These are phyloP conservation scores for Acanthaster planci DNA, from an alignment of 35 echinoderm and acorn worm species.

Conservation along the genomic window DNA sequence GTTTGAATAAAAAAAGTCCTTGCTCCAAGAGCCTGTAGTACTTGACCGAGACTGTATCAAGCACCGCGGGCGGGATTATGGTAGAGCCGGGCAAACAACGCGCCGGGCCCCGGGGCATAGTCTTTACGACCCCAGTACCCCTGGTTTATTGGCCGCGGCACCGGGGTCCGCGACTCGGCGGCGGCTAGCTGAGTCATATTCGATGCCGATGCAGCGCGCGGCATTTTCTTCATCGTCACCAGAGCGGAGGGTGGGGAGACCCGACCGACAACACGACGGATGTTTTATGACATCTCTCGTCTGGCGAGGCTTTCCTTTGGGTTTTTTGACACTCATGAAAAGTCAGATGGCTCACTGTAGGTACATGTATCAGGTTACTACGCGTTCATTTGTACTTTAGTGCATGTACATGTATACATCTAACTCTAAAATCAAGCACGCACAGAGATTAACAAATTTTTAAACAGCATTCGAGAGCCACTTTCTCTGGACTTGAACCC, in stretches of 20 bases:
- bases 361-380: too few relatives aligned
- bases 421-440: too few relatives aligned
- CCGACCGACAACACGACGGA: not conserved
- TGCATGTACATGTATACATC: too few relatives aligned
- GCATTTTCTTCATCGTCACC: not conserved
- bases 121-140: constrained; percentile 16
- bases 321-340: too few relatives aligned
- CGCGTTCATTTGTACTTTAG: too few relatives aligned
- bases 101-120: constrained; percentile 11
- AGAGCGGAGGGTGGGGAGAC: not conserved
- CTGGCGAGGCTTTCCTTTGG: not conserved
- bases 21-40: not conserved
- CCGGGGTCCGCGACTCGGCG: not conserved
- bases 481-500: too few relatives aligned
- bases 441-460: too few relatives aligned
- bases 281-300: not conserved
- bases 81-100: constrained; percentile 18
- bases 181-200: constrained; percentile 26
- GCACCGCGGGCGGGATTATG: constrained; percentile 4
- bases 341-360: too few relatives aligned
- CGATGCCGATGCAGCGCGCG: not conserved
- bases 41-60: constrained; percentile 25
- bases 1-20: not conserved
- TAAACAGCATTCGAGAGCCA: too few relatives aligned
- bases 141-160: constrained; percentile 16